These are phyloP conservation scores for Boleophthalmus pectinirostris DNA, from an alignment of 2,113 vertebrate species.

Conservation along the genomic window DNA sequence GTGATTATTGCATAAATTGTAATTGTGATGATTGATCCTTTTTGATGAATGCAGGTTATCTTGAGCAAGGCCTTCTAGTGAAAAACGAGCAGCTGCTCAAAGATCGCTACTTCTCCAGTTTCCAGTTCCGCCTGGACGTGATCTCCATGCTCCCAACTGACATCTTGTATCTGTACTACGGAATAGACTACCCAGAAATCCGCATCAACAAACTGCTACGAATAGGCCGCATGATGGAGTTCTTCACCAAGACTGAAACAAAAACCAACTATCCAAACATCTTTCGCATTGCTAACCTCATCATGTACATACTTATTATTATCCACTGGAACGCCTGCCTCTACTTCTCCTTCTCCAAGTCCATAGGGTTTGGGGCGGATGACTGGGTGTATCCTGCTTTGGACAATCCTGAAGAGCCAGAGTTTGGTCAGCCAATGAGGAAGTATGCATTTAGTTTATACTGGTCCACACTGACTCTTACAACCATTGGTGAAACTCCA, in stretches of 20 bases:
- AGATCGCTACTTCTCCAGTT: slow-evolving; percentile 79
- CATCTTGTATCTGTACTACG: slow-evolving; percentile 84
- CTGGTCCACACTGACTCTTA: slow-evolving; percentile 96
- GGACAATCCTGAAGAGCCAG: slow-evolving; percentile 78
- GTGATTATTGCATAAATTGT: background rate
- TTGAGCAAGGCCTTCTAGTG: slow-evolving; percentile 93
- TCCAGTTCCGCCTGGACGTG: slow-evolving; percentile 89
- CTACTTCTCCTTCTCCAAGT: slow-evolving; percentile 94
- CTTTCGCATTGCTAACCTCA: slow-evolving; percentile 93
- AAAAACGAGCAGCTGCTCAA: slow-evolving; percentile 84
- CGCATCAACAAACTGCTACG: slow-evolving; percentile 91
- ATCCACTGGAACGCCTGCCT: slow-evolving; percentile 99
- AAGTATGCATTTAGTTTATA: slow-evolving; percentile 97
- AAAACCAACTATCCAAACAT: slow-evolving; percentile 96
- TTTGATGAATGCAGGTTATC: slow-evolving; percentile 77
- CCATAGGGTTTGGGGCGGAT: slow-evolving; percentile 84
- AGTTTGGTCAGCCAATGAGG: slow-evolving; percentile 85
- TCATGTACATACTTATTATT: slow-evolving; percentile 98
- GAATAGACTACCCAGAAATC: slow-evolving; percentile 93
- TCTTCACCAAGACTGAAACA: slow-evolving; percentile 93
- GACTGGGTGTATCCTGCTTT: slow-evolving; percentile 78
- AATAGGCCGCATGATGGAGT: slow-evolving; percentile 93
- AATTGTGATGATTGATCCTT: background rate
- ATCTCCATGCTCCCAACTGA: slow-evolving; percentile 92
- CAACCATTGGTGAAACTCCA: slow-evolving; percentile 95